phyloP scores from a whole-genome alignment of 2,797 vertebrate species.

The Meda fulgida region DNA sequence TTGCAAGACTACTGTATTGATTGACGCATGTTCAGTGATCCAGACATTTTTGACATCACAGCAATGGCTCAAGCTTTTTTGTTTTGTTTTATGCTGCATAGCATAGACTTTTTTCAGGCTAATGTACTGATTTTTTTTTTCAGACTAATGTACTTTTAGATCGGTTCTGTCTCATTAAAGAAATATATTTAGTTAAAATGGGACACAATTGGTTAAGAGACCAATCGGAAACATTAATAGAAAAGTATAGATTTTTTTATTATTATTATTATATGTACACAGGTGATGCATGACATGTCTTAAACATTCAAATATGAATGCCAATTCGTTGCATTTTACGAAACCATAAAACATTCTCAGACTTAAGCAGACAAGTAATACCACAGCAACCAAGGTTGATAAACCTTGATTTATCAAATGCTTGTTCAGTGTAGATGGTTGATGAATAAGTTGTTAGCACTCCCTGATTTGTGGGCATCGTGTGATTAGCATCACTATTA shows the following conservation, averaged over 20 bases:
- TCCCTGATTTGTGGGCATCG: conserved; percentile 31
- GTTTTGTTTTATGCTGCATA: not conserved
- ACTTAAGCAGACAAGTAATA: not conserved
- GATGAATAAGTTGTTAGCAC: conserved; percentile 42
- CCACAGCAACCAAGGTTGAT: conserved; percentile 25
- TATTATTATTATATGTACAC: not conserved
- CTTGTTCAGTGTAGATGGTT: conserved; percentile 43
- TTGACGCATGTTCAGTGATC: not conserved
- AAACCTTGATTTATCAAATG: conserved; percentile 20
- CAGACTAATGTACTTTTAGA: not conserved
- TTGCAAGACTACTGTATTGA: not conserved
- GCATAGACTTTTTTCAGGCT: not conserved
- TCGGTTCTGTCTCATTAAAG: not conserved
- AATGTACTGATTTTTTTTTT: not conserved
- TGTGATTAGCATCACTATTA: conserved; percentile 37
- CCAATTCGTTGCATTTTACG: not conserved
- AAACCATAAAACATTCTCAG: not conserved
- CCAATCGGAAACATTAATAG: not conserved
- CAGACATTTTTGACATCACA: not conserved
- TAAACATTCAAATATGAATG: not conserved
- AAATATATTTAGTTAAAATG: not conserved
- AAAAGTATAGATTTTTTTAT: not conserved
- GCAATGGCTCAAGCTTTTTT: not conserved
- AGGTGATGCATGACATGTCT: conserved; percentile 17
- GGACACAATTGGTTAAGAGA: not conserved